These are phyloP conservation scores for Tetanocera ferruginea DNA, from an alignment of 2,888 invertebrate genomes.

Conservation along the genomic window DNA sequence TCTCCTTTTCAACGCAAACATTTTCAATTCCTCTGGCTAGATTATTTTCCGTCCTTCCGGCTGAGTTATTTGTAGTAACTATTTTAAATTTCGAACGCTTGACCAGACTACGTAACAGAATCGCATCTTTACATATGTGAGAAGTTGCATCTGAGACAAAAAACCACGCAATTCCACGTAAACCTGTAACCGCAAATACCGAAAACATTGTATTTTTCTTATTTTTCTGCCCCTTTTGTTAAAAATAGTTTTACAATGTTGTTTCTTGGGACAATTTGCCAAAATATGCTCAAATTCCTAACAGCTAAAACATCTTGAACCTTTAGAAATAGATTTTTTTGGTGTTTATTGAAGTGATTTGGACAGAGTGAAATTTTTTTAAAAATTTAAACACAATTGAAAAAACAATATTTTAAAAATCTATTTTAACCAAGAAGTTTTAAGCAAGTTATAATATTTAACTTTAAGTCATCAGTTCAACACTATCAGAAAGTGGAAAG, in stretches of 20 bases:
- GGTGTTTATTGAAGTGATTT: too few species aligned
- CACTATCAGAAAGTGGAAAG: too few species aligned
- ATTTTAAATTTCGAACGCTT: background rate
- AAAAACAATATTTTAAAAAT: too few species aligned
- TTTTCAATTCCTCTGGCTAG: too few species aligned
- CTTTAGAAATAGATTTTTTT: background rate
- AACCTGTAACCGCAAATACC: background rate
- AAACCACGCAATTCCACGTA: background rate
- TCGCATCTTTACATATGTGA: background rate
- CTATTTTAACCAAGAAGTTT: too few species aligned
- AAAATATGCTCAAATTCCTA: constrained; percentile 7
- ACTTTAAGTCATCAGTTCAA: too few species aligned
- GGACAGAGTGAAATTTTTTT: too few species aligned
- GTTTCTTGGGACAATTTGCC: background rate
- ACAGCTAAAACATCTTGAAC: constrained; percentile 8
- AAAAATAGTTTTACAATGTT: background rate
- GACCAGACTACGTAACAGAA: background rate
- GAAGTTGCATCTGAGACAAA: background rate
- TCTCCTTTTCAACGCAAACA: too few species aligned
- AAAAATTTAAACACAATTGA: too few species aligned
- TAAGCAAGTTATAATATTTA: too few species aligned
- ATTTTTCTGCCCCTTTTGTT: background rate
- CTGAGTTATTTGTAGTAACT: background rate
- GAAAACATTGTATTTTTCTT: background rate
- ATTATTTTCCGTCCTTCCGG: too few species aligned